Evolutionary conservation across 2,888 invertebrate species (phyloP).

Genomic region (Seira musarum): DNA sequence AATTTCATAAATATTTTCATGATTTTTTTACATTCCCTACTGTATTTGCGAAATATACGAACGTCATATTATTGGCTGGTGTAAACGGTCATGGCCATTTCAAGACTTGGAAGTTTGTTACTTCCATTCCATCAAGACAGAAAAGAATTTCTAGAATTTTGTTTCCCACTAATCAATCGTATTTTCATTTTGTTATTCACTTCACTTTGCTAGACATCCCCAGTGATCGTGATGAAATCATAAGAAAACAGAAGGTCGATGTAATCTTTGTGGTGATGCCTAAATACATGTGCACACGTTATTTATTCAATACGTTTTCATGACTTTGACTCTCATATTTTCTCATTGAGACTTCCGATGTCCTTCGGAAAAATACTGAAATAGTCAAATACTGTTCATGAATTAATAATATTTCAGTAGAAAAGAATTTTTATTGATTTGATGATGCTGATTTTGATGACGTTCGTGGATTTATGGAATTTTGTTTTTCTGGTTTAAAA

Average conservation of each 20-base stretch:
- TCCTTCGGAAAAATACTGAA: background rate
- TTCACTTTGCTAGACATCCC: background rate
- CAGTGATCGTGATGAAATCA: background rate
- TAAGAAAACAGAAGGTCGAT: too few relatives aligned
- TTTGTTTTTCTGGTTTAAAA: background rate
- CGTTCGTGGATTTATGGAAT: background rate
- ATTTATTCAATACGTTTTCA: too few relatives aligned
- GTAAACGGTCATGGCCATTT: background rate
- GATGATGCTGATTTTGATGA: background rate
- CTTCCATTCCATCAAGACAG: background rate
- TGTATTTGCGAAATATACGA: too few relatives aligned
- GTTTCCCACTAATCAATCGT: background rate
- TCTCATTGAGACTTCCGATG: conserved; percentile 14
- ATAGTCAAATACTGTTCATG: too few relatives aligned
- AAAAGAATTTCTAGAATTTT: background rate
- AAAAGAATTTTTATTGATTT: background rate
- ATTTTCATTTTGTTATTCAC: background rate
- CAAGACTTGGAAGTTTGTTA: background rate
- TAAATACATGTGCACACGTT: too few relatives aligned
- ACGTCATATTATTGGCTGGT: too few relatives aligned
- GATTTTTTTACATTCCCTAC: too few relatives aligned
- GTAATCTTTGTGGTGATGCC: too few relatives aligned
- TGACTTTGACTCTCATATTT: conserved; percentile 8
- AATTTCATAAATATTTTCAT: too few relatives aligned
- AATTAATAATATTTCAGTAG: background rate